Percentiles rank a stretch among this genome's conserved stretches.
Conservation (phyloP, 2,113 vertebrate genomes). For the Anhinga rufa region DNA sequence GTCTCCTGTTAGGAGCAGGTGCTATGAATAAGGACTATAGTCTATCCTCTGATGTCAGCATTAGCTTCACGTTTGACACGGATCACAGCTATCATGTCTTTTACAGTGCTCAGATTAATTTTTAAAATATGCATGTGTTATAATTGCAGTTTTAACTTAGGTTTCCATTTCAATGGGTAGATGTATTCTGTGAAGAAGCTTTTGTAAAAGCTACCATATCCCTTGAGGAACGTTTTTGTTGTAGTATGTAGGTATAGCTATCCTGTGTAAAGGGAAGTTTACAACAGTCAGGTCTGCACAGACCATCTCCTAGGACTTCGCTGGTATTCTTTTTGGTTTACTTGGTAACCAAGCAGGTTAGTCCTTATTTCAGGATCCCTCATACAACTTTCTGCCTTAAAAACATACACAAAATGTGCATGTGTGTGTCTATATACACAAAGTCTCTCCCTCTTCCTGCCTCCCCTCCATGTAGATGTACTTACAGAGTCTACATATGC, state of each 20-base stretch:
- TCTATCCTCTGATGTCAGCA: neutral
- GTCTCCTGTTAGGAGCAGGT: neutral
- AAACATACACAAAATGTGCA: neutral
- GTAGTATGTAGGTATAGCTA: neutral
- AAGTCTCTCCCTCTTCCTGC: neutral
- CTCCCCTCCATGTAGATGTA: no score
- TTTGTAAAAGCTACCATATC: neutral
- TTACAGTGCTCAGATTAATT: neutral
- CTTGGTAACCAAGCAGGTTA: neutral
- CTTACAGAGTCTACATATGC: neutral
- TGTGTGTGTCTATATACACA: accelerated
- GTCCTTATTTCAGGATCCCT: neutral
- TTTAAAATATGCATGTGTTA: neutral
- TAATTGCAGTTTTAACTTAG: neutral
- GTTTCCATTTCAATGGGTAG: neutral
- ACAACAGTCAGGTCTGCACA: neutral
- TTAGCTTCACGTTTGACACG: neutral
- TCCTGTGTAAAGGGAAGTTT: neutral
- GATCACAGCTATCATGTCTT: neutral
- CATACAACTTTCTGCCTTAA: neutral
- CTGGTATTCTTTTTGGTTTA: neutral
- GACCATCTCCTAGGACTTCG: neutral
- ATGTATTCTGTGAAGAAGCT: neutral
- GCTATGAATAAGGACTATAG: neutral
- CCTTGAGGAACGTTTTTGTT: neutral